A percentile compares a stretch with the other conserved stretches of the same genome.
These are phyloP conservation scores for Sylvilagus floridanus DNA, from an alignment of 2,797 vertebrate species.

Conservation along the genomic window DNA sequence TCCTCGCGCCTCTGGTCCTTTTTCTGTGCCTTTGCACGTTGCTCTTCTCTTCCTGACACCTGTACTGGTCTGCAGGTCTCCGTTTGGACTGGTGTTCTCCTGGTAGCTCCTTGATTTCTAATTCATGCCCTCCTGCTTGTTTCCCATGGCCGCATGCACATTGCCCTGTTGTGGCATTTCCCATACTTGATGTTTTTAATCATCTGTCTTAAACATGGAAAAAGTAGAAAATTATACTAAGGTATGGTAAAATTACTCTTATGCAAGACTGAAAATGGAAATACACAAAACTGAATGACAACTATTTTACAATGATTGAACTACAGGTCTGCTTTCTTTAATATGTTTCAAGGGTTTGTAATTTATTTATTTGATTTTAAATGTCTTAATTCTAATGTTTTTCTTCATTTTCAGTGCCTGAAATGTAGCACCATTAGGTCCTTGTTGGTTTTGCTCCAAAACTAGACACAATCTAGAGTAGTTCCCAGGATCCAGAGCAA, in stretches of 20 bases:
- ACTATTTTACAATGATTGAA: conserved; percentile 16
- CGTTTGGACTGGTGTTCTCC: background rate
- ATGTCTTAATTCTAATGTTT: conserved; percentile 43
- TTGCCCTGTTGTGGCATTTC: background rate
- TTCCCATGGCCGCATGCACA: background rate
- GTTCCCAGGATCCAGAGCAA: background rate
- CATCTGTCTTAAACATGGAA: conserved; percentile 20
- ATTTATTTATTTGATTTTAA: conserved; percentile 42
- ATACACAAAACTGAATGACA: conserved; percentile 46
- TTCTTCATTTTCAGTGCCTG: background rate
- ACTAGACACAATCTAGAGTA: background rate
- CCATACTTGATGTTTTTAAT: background rate
- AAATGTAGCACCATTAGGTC: background rate
- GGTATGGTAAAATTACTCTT: conserved; percentile 28
- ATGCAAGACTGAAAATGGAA: background rate
- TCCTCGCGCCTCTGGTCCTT: background rate
- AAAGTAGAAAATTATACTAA: background rate
- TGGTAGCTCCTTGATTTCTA: background rate
- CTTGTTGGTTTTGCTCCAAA: conserved; percentile 37
- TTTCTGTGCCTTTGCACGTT: background rate
- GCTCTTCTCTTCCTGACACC: background rate
- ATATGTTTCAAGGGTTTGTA: conserved; percentile 31
- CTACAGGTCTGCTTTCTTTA: background rate
- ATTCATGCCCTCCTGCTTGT: background rate
- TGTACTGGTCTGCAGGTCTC: background rate